Conservation (phyloP, 2,113 vertebrate species). For the Actinemys pallida region DNA sequence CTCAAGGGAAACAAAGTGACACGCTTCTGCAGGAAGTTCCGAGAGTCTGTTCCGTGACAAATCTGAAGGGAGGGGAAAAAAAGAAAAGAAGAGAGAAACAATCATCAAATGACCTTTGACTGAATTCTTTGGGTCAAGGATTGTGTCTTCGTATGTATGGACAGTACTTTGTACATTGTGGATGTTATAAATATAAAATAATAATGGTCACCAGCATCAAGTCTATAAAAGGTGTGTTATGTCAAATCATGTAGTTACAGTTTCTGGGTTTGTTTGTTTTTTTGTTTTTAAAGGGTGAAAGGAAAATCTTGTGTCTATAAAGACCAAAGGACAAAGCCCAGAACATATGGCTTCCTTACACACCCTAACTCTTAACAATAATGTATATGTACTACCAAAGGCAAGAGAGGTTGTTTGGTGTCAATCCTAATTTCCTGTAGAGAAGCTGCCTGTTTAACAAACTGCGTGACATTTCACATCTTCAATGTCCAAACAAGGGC, state of each 20-base stretch:
- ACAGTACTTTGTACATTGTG: not conserved
- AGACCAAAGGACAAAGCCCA: not conserved
- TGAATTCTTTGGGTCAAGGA: not conserved
- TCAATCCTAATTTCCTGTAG: not conserved
- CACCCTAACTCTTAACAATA: not conserved
- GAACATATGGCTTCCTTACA: not conserved
- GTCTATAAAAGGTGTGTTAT: not conserved
- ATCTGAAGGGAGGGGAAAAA: slow-evolving; percentile 78
- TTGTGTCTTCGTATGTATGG: rapidly evolving
- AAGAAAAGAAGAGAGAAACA: slow-evolving; percentile 1
- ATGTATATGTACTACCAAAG: not conserved
- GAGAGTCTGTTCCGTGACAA: slow-evolving; percentile 93
- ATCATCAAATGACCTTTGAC: not conserved
- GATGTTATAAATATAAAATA: not conserved
- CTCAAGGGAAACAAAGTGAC: slow-evolving; percentile 95
- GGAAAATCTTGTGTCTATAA: not conserved
- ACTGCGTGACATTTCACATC: not conserved
- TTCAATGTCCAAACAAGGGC: not conserved
- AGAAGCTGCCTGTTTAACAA: not conserved
- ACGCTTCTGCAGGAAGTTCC: slow-evolving; percentile 92
- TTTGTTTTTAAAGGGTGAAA: not conserved
- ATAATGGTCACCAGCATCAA: not conserved
- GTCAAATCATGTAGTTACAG: not conserved
- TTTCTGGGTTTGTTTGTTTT: not conserved
- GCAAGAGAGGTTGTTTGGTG: not conserved